Base-by-base conservation (phyloP, 2,113 vertebrate genomes). In the Xenopus laevis region DNA sequence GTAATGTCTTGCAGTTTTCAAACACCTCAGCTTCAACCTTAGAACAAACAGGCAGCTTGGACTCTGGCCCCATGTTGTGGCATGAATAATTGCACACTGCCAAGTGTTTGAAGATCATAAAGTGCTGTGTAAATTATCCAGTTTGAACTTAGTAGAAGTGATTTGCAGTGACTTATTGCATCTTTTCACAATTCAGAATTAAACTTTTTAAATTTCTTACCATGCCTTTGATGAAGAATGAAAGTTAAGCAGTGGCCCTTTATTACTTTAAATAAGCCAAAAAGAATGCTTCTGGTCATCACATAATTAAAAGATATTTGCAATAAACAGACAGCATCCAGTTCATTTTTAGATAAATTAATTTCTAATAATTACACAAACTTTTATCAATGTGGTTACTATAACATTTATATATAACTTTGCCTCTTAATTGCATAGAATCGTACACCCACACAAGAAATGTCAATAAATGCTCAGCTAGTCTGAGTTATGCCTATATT, bases 1-100 rank as follows among this genome's bases (percentile, higher is more conserved):
- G 89, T 93, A 88, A 87, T 86, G 90, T 90, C 91, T 91, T 68
- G 87, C 90, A 83, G 90, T 90, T 94, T 95, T 95, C 91, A 90
- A 92, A 94, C 88, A 89, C 86, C 85, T 86, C 87, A 87, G 83
- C 82, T 87, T 87, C 85, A 86, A 90, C 89, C 73, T 74, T 83
- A 90, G 89, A 93, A 93, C 89, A 93, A 93, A 93, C 90, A 91
- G 87, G 84, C 86, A 82, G 87, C 88, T 87, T 78, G 90, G 91
- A 85, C 79, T 65, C 85, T 7, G 87, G 88, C 89, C 89, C 88
- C 91, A 89, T 91, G 92, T 86, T 81, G 90, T 84, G 88, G 88
- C 88, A 87, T 90, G 90, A 92, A 93, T 91, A 93, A 92, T 91
- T 79, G 85, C 84, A 82, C 85, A 81, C 85, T 90, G 89, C 85